Evolutionary conservation across 2,113 vertebrate genomes (phyloP).

Genomic region (Holacanthus passer): DNA sequence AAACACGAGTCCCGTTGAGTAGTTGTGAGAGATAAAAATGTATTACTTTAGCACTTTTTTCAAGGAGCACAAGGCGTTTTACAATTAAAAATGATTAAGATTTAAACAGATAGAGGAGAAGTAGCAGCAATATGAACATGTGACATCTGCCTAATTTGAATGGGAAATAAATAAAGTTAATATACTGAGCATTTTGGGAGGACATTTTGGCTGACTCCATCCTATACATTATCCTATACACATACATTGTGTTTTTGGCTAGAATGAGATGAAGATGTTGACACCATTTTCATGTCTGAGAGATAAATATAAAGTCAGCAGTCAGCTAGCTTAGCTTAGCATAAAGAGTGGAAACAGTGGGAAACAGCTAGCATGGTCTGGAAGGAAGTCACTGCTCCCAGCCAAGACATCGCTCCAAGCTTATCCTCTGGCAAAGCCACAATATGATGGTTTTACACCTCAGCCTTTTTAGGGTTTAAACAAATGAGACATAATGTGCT

Average conservation of each 20-base stretch:
- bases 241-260: background rate
- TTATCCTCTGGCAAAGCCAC: too few species aligned
- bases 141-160: conserved; percentile 1
- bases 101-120: background rate
- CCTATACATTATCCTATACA: too few species aligned
- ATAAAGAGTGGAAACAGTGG: background rate
- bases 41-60: conserved; percentile 26
- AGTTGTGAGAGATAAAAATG: conserved; percentile 6
- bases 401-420: too few species aligned
- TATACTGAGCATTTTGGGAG: background rate
- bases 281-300: background rate
- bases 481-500: too few species aligned
- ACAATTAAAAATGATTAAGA: background rate
- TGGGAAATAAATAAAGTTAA: background rate
- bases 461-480: too few species aligned
- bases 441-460: too few species aligned
- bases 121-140: background rate
- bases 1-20: background rate
- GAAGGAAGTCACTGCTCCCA: too few species aligned
- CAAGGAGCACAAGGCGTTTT: background rate
- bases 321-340: background rate
- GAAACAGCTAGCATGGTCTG: too few species aligned
- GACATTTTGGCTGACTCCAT: background rate
- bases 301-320: background rate
- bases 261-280: background rate